Conservation (phyloP, 1,140 invertebrate species). For the Apocrypta bakeri region DNA sequence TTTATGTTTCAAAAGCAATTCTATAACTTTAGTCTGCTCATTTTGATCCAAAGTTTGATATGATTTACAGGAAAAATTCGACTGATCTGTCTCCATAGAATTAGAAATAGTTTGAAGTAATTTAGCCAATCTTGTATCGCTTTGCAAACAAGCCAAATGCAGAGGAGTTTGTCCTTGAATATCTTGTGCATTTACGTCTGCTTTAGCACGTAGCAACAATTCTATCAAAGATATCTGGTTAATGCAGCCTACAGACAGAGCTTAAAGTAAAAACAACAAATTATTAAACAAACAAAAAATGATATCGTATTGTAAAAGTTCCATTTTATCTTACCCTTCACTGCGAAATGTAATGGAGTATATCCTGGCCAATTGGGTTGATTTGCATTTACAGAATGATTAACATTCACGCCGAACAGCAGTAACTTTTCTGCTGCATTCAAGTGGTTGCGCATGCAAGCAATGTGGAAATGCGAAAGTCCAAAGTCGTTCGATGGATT, state of each 20-base stretch:
- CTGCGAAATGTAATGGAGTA: constrained; percentile 45
- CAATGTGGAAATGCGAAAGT: constrained; percentile 41
- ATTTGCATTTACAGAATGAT: constrained; percentile 10
- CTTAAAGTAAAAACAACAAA: constrained; percentile 28
- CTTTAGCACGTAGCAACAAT: constrained; percentile 12
- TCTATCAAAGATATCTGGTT: constrained; percentile 15
- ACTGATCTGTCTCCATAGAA: background rate
- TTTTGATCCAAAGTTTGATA: background rate
- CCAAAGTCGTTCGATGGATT: constrained; percentile 27
- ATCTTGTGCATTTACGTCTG: constrained; percentile 27
- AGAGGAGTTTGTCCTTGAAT: constrained; percentile 23
- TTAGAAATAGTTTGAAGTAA: constrained; percentile 7
- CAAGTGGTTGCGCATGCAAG: constrained; percentile 40
- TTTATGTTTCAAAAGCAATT: constrained; percentile 35
- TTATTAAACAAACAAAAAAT: background rate
- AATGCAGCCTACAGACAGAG: background rate
- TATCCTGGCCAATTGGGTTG: constrained; percentile 27
- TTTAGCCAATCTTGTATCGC: constrained; percentile 21
- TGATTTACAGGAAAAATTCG: background rate
- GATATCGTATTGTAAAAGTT: background rate
- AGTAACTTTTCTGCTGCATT: constrained; percentile 29
- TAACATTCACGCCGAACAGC: constrained; percentile 11
- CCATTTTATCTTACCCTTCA: constrained; percentile 11
- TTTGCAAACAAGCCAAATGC: constrained; percentile 43
- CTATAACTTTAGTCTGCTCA: constrained; percentile 26